A percentile compares a stretch with the other conserved stretches of the same genome.
Conservation (phyloP, 2,113 vertebrate genomes). For the Podarcis cretensis region DNA sequence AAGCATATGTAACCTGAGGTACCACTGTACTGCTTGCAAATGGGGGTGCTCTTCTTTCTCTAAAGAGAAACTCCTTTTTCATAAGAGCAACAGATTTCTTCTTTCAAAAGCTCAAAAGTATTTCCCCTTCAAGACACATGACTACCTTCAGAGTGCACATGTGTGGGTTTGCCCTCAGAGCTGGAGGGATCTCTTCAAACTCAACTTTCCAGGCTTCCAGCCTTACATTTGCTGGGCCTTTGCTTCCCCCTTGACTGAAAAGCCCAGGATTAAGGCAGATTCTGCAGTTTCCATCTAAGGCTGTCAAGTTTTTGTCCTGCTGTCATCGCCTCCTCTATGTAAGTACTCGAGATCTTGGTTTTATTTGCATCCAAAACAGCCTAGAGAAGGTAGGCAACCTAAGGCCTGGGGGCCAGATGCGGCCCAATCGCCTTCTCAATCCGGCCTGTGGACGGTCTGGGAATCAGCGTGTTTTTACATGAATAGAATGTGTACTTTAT, state of each 20-base stretch:
- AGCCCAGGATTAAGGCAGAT: not conserved
- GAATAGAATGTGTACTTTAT: too few species aligned
- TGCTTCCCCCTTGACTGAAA: fast-evolving
- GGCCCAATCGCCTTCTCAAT: too few species aligned
- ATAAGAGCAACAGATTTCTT: not conserved
- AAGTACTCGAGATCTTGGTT: not conserved
- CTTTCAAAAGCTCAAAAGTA: not conserved
- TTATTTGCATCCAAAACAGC: not conserved
- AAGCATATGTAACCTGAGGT: too few species aligned
- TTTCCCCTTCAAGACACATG: not conserved
- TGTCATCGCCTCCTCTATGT: not conserved
- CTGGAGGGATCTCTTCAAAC: not conserved
- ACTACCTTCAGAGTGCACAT: not conserved
- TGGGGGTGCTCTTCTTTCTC: not conserved
- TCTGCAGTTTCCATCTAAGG: not conserved
- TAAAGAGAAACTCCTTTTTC: not conserved
- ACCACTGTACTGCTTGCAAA: not conserved
- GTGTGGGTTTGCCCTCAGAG: fast-evolving
- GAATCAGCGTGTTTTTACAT: too few species aligned
- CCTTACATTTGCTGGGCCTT: not conserved
- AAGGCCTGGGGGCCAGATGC: too few species aligned
- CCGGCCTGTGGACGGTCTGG: too few species aligned
- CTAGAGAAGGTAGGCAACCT: not conserved
- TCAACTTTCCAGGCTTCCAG: not conserved
- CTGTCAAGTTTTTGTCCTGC: not conserved